Evolutionary conservation across 2,797 vertebrate genomes (phyloP).

Genomic region (Acrossocheilus wenchowensis): DNA sequence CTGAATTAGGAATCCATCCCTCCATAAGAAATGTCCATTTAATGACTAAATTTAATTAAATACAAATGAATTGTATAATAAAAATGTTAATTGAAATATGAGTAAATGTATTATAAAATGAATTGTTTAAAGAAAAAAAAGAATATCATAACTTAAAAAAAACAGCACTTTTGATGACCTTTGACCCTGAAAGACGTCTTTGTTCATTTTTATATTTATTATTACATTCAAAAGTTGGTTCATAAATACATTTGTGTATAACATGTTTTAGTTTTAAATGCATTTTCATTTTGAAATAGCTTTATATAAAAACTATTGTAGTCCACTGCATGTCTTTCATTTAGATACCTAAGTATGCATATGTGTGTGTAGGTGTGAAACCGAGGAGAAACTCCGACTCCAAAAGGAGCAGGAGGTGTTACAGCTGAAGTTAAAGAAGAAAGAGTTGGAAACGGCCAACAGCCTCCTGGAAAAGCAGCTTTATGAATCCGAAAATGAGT

Average conservation of each 20-base stretch:
- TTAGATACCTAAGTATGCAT: not conserved
- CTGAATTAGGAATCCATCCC: not conserved
- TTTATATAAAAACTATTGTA: not conserved
- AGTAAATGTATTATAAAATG: not conserved
- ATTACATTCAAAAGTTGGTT: not conserved
- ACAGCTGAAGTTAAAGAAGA: slow-evolving; percentile 71
- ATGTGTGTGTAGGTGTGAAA: slow-evolving; percentile 68
- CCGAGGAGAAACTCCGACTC: slow-evolving; percentile 69
- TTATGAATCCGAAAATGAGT: slow-evolving; percentile 62
- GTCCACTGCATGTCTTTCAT: not conserved
- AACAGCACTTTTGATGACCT: not conserved
- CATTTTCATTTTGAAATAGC: not conserved
- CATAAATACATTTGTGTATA: not conserved
- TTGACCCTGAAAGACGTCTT: not conserved
- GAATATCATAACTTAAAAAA: not conserved
- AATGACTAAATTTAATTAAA: not conserved
- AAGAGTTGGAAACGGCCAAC: slow-evolving; percentile 64
- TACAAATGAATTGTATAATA: not conserved
- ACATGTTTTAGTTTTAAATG: slow-evolving; percentile 2
- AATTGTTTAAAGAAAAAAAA: not conserved
- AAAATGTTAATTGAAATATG: no score
- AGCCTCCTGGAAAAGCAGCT: slow-evolving; percentile 66
- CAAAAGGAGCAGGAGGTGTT: slow-evolving; percentile 72
- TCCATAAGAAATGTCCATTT: not conserved
- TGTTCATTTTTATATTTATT: not conserved